Base-by-base conservation (phyloP, 2,888 invertebrate species). In the Drosophila atroscutellata region DNA sequence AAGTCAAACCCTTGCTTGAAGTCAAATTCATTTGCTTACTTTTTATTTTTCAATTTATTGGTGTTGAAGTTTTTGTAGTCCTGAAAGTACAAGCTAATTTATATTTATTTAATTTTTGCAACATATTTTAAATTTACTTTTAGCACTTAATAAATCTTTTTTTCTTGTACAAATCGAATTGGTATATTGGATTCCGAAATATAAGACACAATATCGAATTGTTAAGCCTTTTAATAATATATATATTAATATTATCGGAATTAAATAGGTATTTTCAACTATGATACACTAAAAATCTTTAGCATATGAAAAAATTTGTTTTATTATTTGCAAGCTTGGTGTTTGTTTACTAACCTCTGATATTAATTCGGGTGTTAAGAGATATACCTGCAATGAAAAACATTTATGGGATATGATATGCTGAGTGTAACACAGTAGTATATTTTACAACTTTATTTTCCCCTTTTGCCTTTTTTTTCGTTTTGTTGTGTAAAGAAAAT, bases 401-500 rank as follows among this genome's bases (percentile, higher is more conserved):
- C 2, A 2, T 39, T 39, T 45, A 2, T 26, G 2, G 3, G 3
- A 13, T 3, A 15, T 47, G 24, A 32, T 9, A 32, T 32, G 32
- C 32, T 32, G 37, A 37, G 6, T 1, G 18, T 37, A 6, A 37
- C 36, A 20, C 20, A 42, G 18, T 32, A 32, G 32, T 32, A 32
- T 11, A 11, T 42, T 20, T 18, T 28, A 32, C 18, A 36, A 56
- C 28, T 13, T 2, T 49, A 26, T 24, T 47, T 24, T 15, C 3
- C 7, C 15, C 5, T 6, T n/a, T 2, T 8, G 11, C 2, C 8
- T 4, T 37, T 28, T 28, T 15, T 15, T 18, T 30, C n/a, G 8
- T 15, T 8, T 5, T 28, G 30, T 34, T 18, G 49, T 55, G 18
- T 36, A 24, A 67, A 49, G 39, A 32, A 62, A 71, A 66, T 45